Evolutionary conservation across 2,797 vertebrate genomes (phyloP).

Genomic region (Microctenopoma steveboyesi): DNA sequence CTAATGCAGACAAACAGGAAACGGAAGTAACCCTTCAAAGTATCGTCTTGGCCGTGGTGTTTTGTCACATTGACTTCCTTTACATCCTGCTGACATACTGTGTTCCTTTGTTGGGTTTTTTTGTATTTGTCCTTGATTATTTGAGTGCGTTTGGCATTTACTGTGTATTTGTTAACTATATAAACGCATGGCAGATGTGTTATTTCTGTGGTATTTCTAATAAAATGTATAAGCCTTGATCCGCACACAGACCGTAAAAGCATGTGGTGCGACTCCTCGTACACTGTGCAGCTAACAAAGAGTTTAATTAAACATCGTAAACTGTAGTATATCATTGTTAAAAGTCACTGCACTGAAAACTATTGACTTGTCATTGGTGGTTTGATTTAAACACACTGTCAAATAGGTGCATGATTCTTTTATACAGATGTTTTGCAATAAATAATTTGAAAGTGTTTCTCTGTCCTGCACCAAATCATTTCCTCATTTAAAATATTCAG

Average conservation of each 20-base stretch:
- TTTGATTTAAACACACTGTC: slow-evolving; percentile 44
- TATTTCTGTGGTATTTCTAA: slow-evolving; percentile 36
- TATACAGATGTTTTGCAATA: slow-evolving; percentile 69
- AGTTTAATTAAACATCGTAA: slow-evolving; percentile 8
- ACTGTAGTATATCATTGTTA: slow-evolving; percentile 9
- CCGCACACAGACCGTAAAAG: background rate
- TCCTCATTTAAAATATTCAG: slow-evolving; percentile 18
- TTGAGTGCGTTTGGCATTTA: slow-evolving; percentile 5
- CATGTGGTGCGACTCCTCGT: background rate
- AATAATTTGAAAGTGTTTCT: slow-evolving; percentile 45
- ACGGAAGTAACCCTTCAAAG: slow-evolving; percentile 56
- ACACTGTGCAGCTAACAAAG: slow-evolving; percentile 29
- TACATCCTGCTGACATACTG: slow-evolving; percentile 34
- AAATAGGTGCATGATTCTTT: slow-evolving; percentile 22
- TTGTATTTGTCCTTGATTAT: slow-evolving; percentile 20
- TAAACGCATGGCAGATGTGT: background rate
- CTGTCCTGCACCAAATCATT: slow-evolving; percentile 4
- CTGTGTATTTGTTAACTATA: slow-evolving; percentile 17
- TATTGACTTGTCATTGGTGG: background rate
- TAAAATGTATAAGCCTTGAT: slow-evolving; percentile 38
- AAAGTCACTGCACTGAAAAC: slow-evolving; percentile 31
- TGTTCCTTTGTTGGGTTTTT: background rate
- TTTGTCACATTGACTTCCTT: slow-evolving; percentile 46
- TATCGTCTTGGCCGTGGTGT: slow-evolving; percentile 56
- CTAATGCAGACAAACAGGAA: slow-evolving; percentile 61